Conservation (phyloP, 2,888 invertebrate species). For the Hartigia nigra region DNA sequence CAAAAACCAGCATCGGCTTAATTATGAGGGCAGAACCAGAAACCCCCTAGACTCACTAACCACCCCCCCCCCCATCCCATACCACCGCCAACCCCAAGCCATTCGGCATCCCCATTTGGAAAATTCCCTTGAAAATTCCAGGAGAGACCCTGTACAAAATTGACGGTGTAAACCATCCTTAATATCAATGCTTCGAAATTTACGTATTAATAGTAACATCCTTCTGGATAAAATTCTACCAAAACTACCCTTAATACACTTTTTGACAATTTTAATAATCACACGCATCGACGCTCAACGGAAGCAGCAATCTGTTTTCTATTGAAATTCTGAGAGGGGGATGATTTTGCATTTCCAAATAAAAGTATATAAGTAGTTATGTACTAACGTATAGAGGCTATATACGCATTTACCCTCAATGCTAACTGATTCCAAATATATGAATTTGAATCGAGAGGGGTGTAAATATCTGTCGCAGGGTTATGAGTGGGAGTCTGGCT, state of each 20-base stretch:
- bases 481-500: not conserved
- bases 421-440: not conserved
- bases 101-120: not conserved
- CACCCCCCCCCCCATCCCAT: not conserved
- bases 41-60: constrained; percentile 10
- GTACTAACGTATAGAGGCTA: not conserved
- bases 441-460: not conserved
- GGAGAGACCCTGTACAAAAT: constrained; percentile 5
- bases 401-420: not conserved
- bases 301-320: not conserved
- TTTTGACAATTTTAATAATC: not conserved
- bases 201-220: not conserved
- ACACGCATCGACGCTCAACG: not conserved
- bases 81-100: not conserved
- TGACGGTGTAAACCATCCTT: not conserved
- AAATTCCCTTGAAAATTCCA: constrained; percentile 24
- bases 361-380: not conserved
- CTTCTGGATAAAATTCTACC: not conserved
- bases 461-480: not conserved
- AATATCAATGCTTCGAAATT: not conserved
- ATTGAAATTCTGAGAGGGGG: not conserved
- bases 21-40: constrained; percentile 56
- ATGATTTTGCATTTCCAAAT: not conserved
- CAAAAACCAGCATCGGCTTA: constrained; percentile 62
- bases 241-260: not conserved